Evolutionary conservation across 2,888 invertebrate genomes (phyloP), one percentile per base, ranked within the genome.

Genomic region (Spicauda simplicius): DNA sequence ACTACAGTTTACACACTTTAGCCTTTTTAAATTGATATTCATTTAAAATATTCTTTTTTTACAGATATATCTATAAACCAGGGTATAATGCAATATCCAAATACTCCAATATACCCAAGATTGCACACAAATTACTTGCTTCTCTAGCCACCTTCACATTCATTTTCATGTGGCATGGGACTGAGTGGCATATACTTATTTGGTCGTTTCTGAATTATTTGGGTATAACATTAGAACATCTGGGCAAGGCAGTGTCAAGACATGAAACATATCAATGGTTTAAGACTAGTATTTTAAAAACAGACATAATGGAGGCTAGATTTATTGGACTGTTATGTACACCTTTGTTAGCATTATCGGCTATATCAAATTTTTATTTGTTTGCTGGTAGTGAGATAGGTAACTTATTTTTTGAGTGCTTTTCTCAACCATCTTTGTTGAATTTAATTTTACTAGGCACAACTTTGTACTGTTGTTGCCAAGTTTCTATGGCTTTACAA

Each of bases 101-200:
- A 68, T 75, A 78, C 53, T 80, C 88, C 0, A 80, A 82, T 25
- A 70, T 89, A 50, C 77, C 83, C 3, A 88, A 90, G 67, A 85
- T 93, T 63, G 77, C 85, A 0, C 94, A 94, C 70, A 96, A 96
- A 83, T 81, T 97, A 1, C 77, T 95, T 20, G 96, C 97, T 2
- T 97, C 97, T n/a, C 93, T 96, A 52, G 74, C 95, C 2, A 96
- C 96, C 80, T 98, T 99, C 87, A 78, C 93, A 19, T 99, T 98
- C 85, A 96, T 98, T 37, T 98, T 95, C 79, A 82, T 97, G 70
- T 99, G 99, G 99, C 99, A 99, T 85, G 98, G 98, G 45, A 94
- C 96, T 57, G 95, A 96, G 70, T 90, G 91, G 72, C 95, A 95
- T 76, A 96, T 98, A 73, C 94, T 98, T 69, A 90, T 97, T 66